Evolutionary conservation across 2,888 invertebrate species (phyloP), one percentile per base, ranked within the genome.

Genomic region (Synergus itoensis): DNA sequence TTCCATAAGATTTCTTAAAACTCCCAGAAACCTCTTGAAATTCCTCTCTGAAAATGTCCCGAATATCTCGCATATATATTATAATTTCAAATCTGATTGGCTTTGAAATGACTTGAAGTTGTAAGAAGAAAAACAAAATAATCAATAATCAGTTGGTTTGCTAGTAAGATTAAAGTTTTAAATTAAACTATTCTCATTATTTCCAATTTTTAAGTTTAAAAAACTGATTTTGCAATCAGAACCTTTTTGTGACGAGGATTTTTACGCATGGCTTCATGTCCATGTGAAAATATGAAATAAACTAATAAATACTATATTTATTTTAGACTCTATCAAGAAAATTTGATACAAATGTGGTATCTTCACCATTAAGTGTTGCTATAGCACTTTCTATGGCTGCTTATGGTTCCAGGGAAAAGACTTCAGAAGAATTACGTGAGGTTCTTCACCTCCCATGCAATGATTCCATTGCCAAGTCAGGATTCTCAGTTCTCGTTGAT

Each of bases 341-440:
- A 16, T 69, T 69, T 43, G 41, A 69, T 8, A 43, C 36, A 40
- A 83, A 83, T 69, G 64, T 82, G n/a, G 73, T 83, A 43, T 64
- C 41, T 43, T 88, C 88, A 8, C 88, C 88, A 1, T 79, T 88
- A 9, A 87, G 88, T 79, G 81, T 84, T 16, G 82, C 85, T 60
- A 48, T 88, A 36, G 86, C 86, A 7, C 77, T 88, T 21, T 82
- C 86, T 36, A 81, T 88, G 84, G 78, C 76, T 18, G 41, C 76
- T 45, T 82, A 48, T 43, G 83, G 83, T 12, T 81, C 83, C 48
- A 36, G 63, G 28, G 80, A 79, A 12, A 43, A 28, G 16, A 83
- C 83, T 18, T 77, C 65, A 18, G 8, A 28, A 0, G 18, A 83
- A 36, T 62, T 83, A 73, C 77, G 53, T 16, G n/a, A 41, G 36